Evolutionary conservation across 2,113 vertebrate genomes (phyloP).

Genomic region (Corvus moneduloides): DNA sequence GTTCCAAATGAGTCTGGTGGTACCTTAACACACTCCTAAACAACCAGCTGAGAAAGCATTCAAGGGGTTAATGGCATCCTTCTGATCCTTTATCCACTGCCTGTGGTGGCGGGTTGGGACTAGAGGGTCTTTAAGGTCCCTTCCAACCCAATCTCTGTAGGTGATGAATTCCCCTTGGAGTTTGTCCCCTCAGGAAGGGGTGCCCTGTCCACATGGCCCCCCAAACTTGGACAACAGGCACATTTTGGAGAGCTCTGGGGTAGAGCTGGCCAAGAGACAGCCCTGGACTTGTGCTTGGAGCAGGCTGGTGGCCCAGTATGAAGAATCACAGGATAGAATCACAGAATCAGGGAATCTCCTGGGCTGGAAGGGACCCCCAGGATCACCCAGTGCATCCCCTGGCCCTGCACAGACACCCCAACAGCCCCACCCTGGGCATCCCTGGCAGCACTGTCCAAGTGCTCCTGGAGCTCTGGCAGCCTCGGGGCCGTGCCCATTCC

Average conservation of each 20-base stretch:
- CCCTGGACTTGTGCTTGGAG: background rate
- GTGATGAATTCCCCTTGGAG: background rate
- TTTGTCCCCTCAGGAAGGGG: background rate
- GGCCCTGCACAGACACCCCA: background rate
- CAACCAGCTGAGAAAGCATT: background rate
- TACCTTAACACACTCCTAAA: background rate
- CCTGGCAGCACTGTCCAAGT: accelerated
- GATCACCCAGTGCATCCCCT: accelerated
- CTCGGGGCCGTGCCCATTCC: background rate
- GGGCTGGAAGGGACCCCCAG: background rate
- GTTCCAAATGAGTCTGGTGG: background rate
- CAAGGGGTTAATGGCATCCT: background rate
- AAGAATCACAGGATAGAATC: background rate
- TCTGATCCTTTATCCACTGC: background rate
- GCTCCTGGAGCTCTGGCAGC: background rate
- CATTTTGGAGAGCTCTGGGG: background rate
- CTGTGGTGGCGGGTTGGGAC: background rate
- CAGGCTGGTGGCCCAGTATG: background rate
- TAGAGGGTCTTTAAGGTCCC: background rate
- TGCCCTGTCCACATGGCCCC: background rate
- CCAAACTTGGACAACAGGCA: background rate
- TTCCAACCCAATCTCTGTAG: background rate
- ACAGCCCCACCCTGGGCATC: background rate
- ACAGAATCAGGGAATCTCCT: background rate
- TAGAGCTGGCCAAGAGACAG: background rate